These are phyloP conservation scores for Sipha flava DNA, from an alignment of 1,140 invertebrate species.

Conservation along the genomic window DNA sequence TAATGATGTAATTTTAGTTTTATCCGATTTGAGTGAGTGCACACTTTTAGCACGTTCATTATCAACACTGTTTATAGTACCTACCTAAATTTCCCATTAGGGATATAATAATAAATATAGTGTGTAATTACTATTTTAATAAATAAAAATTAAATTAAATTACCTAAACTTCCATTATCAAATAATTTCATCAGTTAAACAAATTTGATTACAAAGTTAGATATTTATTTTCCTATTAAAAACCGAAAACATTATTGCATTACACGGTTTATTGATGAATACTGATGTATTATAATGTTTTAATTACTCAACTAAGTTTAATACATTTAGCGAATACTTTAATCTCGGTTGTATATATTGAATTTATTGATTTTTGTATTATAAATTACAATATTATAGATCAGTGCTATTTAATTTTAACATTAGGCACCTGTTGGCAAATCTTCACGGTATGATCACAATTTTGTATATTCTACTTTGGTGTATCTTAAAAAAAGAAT, in stretches of 20 bases:
- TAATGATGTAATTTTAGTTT: too few relatives aligned
- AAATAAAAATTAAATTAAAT: background rate
- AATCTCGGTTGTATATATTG: background rate
- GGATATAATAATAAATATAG: too few relatives aligned
- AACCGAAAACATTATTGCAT: too few relatives aligned
- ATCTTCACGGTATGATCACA: too few relatives aligned
- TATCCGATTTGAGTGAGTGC: too few relatives aligned
- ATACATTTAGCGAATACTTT: background rate
- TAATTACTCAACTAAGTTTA: background rate
- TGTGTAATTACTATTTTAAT: background rate
- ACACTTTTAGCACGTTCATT: too few relatives aligned
- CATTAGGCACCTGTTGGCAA: too few relatives aligned
- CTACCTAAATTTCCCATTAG: too few relatives aligned
- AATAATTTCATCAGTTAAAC: background rate
- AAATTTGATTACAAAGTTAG: background rate
- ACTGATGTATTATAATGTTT: background rate
- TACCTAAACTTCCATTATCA: background rate
- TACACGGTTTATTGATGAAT: too few relatives aligned
- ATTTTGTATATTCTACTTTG: too few relatives aligned
- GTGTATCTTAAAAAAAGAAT: too few relatives aligned
- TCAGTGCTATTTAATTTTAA: background rate
- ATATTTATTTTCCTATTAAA: background rate
- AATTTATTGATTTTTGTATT: background rate
- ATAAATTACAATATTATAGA: background rate
- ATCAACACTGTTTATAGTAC: too few relatives aligned